Percentiles rank a stretch among this genome's conserved stretches.
Conservation (phyloP, 2,888 invertebrate genomes). For the Cynaeus angustus region DNA sequence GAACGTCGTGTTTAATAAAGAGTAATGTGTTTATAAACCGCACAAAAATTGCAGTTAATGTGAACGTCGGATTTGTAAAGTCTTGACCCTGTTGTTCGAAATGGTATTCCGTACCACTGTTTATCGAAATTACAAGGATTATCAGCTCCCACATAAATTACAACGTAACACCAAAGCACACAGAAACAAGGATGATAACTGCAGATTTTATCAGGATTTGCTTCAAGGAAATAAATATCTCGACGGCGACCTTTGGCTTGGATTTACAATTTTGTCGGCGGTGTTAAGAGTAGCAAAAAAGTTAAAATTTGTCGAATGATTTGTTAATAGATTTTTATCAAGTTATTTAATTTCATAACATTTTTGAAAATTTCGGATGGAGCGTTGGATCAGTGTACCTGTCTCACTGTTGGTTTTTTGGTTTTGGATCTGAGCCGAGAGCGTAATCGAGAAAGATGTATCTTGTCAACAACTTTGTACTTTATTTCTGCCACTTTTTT, state of each 20-base stretch:
- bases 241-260: neutral
- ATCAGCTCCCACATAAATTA: conserved; percentile 10
- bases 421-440: too few relatives aligned
- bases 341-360: too few relatives aligned
- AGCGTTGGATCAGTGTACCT: too few relatives aligned
- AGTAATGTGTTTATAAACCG: neutral
- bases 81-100: neutral
- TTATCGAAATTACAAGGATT: conserved; percentile 5
- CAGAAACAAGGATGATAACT: conserved; percentile 9
- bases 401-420: too few relatives aligned
- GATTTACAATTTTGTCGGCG: neutral
- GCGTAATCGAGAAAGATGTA: too few relatives aligned
- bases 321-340: too few relatives aligned
- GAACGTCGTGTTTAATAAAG: neutral
- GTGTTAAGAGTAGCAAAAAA: too few relatives aligned
- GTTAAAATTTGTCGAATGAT: too few relatives aligned
- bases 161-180: conserved; percentile 2
- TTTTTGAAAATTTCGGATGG: too few relatives aligned
- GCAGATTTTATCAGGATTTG: conserved; percentile 2
- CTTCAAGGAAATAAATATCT: conserved; percentile 5
- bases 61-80: neutral
- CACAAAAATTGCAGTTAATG: neutral
- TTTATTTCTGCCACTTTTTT: too few relatives aligned
- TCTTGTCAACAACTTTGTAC: too few relatives aligned
- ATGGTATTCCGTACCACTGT: neutral